phyloP scores from a whole-genome alignment of 2,888 invertebrate species.

The Apamea crenata region DNA sequence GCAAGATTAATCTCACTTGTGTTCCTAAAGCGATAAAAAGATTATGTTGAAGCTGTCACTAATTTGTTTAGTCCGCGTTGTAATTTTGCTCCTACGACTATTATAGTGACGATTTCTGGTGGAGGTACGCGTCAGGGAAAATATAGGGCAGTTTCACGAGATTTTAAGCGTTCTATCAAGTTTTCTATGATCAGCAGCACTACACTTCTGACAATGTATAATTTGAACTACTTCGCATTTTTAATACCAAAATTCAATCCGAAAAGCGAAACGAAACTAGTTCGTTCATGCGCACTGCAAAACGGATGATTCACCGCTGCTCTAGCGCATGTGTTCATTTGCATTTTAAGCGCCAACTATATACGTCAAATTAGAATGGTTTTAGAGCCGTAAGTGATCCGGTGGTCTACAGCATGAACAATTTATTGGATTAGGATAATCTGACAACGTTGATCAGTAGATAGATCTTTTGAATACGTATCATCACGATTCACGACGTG shows the following conservation, averaged over 20 bases:
- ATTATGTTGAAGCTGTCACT: not conserved
- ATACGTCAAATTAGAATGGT: constrained; percentile 42
- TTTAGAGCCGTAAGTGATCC: constrained; percentile 51
- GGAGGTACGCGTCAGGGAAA: not conserved
- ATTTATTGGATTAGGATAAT: constrained; percentile 26
- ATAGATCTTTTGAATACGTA: not conserved
- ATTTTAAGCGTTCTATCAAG: not conserved
- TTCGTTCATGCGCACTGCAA: constrained; percentile 26
- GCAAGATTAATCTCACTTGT: not conserved
- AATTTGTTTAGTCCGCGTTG: not conserved
- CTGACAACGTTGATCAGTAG: not conserved
- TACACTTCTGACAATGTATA: not conserved
- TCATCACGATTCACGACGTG: not conserved
- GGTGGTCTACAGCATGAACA: not conserved
- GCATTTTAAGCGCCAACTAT: constrained; percentile 61
- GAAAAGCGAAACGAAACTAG: constrained; percentile 24
- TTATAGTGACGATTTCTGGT: not conserved
- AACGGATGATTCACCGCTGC: constrained; percentile 55
- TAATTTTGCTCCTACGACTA: not conserved
- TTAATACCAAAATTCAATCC: not conserved
- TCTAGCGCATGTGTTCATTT: constrained; percentile 56
- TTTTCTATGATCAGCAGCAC: not conserved
- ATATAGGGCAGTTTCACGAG: not conserved
- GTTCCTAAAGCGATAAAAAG: not conserved
- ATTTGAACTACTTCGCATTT: not conserved